Percentiles rank a stretch among this genome's conserved stretches.
These are phyloP conservation scores for Anguilla rostrata DNA, from an alignment of 2,113 vertebrate genomes.

Conservation along the genomic window DNA sequence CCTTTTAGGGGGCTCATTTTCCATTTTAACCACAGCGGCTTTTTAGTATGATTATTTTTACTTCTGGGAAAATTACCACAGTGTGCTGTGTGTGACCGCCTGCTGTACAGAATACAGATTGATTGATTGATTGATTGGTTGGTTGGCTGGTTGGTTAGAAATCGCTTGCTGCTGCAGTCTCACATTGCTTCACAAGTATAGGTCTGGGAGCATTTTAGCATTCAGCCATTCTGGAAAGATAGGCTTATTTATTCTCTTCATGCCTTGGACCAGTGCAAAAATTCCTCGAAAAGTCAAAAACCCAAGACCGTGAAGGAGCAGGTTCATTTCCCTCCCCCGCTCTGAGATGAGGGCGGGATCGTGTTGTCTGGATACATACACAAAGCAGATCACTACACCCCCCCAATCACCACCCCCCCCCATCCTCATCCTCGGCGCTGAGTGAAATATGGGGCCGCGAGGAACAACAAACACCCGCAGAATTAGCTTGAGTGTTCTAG, in stretches of 20 bases:
- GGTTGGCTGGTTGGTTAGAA: not conserved
- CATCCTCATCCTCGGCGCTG: not conserved
- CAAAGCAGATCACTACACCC: not conserved
- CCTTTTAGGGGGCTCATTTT: too few relatives aligned
- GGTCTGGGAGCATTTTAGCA: too few relatives aligned
- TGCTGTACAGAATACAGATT: not conserved
- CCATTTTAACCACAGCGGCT: not conserved
- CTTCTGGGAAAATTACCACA: not conserved
- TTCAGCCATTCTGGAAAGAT: not conserved
- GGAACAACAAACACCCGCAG: not conserved
- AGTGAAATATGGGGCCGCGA: not conserved
- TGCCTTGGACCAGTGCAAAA: not conserved
- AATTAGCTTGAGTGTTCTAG: not conserved
- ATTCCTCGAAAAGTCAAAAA: not conserved
- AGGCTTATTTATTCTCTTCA: not conserved
- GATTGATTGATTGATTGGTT: not conserved
- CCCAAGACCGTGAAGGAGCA: not conserved
- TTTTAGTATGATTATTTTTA: not conserved
- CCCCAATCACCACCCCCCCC: not conserved
- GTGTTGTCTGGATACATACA: not conserved
- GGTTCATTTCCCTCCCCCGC: not conserved
- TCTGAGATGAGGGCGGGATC: not conserved
- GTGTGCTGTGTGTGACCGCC: not conserved
- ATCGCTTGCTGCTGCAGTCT: not conserved
- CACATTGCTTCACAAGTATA: too few relatives aligned